These are phyloP conservation scores for Lota lota DNA, from an alignment of 2,113 vertebrate genomes.

Conservation along the genomic window DNA sequence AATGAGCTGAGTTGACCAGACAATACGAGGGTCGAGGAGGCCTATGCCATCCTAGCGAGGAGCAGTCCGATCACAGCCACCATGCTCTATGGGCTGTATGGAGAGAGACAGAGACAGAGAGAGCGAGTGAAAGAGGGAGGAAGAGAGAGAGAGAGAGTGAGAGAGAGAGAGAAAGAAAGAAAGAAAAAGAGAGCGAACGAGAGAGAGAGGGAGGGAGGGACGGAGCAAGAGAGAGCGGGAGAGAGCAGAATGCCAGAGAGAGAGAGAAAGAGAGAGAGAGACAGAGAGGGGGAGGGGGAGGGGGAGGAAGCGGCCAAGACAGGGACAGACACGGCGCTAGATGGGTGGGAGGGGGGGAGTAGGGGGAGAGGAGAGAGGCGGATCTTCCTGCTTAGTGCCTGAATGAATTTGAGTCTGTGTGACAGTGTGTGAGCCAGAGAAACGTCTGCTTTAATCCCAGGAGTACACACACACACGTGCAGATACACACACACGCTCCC, in stretches of 20 bases:
- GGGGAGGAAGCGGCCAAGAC: slow-evolving; percentile 53
- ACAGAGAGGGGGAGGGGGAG: slow-evolving; percentile 1
- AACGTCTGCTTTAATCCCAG: slow-evolving; percentile 61
- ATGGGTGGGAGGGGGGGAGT: slow-evolving; percentile 18
- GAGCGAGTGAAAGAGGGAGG: too few relatives aligned
- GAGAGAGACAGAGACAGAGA: too few relatives aligned
- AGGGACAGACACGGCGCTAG: slow-evolving; percentile 31
- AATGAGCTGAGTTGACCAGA: too few relatives aligned
- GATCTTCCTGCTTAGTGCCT: slow-evolving; percentile 60
- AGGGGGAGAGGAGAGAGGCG: slow-evolving; percentile 34
- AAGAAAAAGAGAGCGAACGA: neutral
- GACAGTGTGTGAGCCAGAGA: slow-evolving; percentile 61
- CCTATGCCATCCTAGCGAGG: too few relatives aligned
- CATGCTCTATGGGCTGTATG: too few relatives aligned
- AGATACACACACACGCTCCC: neutral
- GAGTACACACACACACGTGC: slow-evolving; percentile 14
- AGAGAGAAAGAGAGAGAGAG: neutral
- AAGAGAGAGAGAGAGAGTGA: too few relatives aligned
- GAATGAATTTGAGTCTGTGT: slow-evolving; percentile 56
- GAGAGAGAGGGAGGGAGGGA: neutral
- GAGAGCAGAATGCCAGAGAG: neutral
- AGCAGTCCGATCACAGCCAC: too few relatives aligned
- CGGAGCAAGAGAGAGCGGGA: neutral
- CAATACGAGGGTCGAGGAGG: too few relatives aligned
- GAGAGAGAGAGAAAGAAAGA: too few relatives aligned